phyloP scores from a whole-genome alignment of 2,888 invertebrate genomes.

The Leptopilina myrica region DNA sequence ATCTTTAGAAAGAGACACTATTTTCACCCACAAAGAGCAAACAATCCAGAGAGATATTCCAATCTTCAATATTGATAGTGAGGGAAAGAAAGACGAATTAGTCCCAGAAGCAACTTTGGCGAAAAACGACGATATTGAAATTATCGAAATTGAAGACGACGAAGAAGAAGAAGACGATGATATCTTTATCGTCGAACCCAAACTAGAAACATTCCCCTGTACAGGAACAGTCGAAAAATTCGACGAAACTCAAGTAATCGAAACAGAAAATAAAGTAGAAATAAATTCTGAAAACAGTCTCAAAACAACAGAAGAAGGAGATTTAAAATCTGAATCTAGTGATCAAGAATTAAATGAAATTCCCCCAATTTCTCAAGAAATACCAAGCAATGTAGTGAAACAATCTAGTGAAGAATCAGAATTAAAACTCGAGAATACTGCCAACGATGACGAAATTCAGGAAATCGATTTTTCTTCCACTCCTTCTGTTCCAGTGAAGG shows the following conservation, averaged over 20 bases:
- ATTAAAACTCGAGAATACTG: no score
- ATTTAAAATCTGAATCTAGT: no score
- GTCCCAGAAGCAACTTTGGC: not conserved
- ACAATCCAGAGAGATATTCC: not conserved
- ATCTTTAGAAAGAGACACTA: not conserved
- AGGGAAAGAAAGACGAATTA: slow-evolving; percentile 1
- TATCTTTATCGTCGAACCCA: not conserved
- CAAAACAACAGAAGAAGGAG: not conserved
- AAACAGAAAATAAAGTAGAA: not conserved
- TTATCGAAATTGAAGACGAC: not conserved
- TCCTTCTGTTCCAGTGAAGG: not conserved
- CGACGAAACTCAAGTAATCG: not conserved
- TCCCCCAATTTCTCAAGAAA: no score
- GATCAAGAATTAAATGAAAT: no score
- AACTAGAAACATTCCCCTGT: not conserved
- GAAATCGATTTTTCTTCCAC: no score
- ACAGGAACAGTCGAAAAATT: not conserved
- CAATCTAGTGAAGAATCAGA: not conserved
- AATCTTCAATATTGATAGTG: not conserved
- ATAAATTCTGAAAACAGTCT: not conserved
- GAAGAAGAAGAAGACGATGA: slow-evolving; percentile 1
- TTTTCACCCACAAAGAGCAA: not conserved
- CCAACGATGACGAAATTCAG: no score
- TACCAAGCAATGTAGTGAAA: not conserved
- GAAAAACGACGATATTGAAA: not conserved